These are phyloP conservation scores for Nannospalax galili DNA, from an alignment of 2,113 vertebrate species.

Conservation along the genomic window DNA sequence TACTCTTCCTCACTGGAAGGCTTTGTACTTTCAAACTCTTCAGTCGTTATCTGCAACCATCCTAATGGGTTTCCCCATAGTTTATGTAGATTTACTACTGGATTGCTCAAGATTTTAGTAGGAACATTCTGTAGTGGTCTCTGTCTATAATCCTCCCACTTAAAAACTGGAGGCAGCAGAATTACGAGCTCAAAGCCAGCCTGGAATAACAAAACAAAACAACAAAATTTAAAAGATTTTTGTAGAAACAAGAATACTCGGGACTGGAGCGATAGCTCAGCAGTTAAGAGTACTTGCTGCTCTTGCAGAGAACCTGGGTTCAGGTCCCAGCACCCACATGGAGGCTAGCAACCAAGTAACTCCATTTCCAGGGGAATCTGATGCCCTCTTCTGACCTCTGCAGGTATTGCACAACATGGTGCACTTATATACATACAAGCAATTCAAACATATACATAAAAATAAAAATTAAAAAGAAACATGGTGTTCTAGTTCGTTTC, in stretches of 20 bases:
- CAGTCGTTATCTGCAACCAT: neutral
- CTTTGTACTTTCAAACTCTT: neutral
- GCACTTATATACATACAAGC: too few relatives aligned
- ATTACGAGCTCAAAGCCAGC: neutral
- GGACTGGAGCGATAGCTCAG: too few relatives aligned
- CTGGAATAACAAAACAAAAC: neutral
- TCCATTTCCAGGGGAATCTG: too few relatives aligned
- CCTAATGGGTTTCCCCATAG: neutral
- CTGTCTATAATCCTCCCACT: neutral
- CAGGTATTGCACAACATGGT: too few relatives aligned
- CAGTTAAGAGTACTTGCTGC: too few relatives aligned
- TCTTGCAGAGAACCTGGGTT: too few relatives aligned
- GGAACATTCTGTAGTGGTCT: neutral
- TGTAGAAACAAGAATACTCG: neutral
- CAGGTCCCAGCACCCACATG: too few relatives aligned
- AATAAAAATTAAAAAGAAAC: too few relatives aligned
- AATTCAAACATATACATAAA: too few relatives aligned
- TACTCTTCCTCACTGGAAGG: neutral
- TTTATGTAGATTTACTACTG: constrained; percentile 10
- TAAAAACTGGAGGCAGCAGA: neutral
- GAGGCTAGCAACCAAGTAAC: too few relatives aligned
- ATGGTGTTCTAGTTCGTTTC: too few relatives aligned
- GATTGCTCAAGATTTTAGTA: neutral
- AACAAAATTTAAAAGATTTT: neutral
- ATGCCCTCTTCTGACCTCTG: too few relatives aligned